These are phyloP conservation scores for Zaprionus camerounensis DNA, from an alignment of 1,140 invertebrate species.

Conservation along the genomic window DNA sequence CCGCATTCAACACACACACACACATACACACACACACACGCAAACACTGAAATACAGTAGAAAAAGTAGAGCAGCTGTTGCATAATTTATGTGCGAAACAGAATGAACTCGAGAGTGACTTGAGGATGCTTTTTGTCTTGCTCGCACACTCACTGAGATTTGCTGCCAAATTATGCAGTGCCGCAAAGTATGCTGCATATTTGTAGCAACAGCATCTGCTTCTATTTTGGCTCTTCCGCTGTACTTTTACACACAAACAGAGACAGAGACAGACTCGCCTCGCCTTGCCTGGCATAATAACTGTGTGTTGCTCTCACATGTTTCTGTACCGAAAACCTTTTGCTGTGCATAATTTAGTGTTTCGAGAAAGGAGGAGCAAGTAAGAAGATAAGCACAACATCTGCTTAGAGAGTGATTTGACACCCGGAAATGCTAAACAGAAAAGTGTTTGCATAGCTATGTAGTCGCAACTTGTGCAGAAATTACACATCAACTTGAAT, in stretches of 20 bases:
- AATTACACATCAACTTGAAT: no score
- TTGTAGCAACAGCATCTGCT: slow-evolving; percentile 13
- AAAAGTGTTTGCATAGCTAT: neutral
- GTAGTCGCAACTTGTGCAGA: neutral
- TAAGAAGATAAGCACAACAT: neutral
- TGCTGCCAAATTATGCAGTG: slow-evolving; percentile 52
- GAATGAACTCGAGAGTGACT: slow-evolving; percentile 27
- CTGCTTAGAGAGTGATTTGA: slow-evolving; percentile 11
- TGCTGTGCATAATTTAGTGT: slow-evolving; percentile 41
- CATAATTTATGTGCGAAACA: slow-evolving; percentile 46
- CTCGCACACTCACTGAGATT: slow-evolving; percentile 4
- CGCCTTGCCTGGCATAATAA: slow-evolving; percentile 3
- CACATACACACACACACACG: neutral
- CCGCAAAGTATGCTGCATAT: slow-evolving; percentile 44
- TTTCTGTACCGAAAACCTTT: slow-evolving; percentile 7
- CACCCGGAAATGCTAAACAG: slow-evolving; percentile 28
- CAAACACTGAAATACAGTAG: neutral
- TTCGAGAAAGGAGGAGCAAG: neutral
- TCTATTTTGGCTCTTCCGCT: neutral
- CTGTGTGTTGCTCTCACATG: slow-evolving; percentile 18
- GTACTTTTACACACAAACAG: neutral
- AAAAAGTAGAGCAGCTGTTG: slow-evolving; percentile 47
- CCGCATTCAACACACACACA: neutral
- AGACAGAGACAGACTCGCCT: neutral
- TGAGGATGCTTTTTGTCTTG: slow-evolving; percentile 9